Conservation (phyloP, 2,888 invertebrate species). For the Phragmatobia fuliginosa region DNA sequence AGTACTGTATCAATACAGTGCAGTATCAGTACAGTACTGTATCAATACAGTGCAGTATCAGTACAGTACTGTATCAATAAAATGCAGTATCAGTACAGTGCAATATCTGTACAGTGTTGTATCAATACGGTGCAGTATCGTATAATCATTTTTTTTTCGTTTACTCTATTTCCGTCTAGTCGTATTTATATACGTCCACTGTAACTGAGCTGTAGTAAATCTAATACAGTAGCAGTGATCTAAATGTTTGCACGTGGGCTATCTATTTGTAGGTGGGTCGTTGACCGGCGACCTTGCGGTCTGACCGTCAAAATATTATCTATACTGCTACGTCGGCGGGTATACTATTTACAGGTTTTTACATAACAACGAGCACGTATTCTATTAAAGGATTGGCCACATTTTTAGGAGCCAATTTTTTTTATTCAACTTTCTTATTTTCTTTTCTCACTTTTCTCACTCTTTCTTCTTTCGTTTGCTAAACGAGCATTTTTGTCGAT, state of each 20-base stretch:
- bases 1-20: too few species aligned
- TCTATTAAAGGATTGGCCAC: not conserved
- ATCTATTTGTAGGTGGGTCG: constrained; percentile 62
- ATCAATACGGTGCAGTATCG: too few species aligned
- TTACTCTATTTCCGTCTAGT: not conserved
- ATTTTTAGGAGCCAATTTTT: not conserved
- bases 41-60: too few species aligned
- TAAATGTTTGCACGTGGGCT: constrained; percentile 50
- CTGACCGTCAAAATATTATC: constrained; percentile 47
- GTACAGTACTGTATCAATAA: too few species aligned
- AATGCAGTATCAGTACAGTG: too few species aligned
- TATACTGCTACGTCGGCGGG: constrained; percentile 21
- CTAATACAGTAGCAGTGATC: not conserved
- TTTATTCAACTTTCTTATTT: not conserved
- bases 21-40: too few species aligned
- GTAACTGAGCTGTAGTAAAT: not conserved
- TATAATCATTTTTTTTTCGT: not conserved
- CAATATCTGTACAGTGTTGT: too few species aligned
- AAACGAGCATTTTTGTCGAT: too few species aligned
- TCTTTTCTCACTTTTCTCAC: too few species aligned
- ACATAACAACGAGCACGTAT: not conserved
- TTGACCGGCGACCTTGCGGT: constrained; percentile 61
- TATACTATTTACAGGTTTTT: constrained; percentile 23
- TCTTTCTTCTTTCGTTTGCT: too few species aligned
- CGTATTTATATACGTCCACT: not conserved